Evolutionary conservation across 2,797 vertebrate genomes (phyloP).

Genomic region (Tapera naevia): DNA sequence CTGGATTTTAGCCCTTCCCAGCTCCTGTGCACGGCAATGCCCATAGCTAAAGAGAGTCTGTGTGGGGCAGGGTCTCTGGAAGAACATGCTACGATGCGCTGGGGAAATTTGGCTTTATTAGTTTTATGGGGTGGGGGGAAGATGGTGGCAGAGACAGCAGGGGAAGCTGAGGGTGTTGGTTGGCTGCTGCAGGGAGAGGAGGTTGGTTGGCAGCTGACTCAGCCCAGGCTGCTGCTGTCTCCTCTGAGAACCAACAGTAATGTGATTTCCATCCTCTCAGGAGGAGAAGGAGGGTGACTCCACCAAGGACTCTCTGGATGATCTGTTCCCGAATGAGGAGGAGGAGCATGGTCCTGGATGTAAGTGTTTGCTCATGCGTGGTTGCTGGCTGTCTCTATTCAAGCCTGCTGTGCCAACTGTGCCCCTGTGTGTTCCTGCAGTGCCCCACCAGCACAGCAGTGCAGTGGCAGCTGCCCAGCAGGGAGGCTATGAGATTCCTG

Average conservation of each 20-base stretch:
- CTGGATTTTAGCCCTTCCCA: not conserved
- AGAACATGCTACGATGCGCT: not conserved
- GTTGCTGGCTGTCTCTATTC: not conserved
- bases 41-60: not conserved
- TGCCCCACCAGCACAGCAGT: constrained; percentile 90
- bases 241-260: not conserved
- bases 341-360: constrained; percentile 91
- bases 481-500: constrained; percentile 96
- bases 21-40: not conserved
- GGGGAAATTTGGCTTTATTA: not conserved
- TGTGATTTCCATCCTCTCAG: constrained; percentile 68
- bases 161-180: not conserved
- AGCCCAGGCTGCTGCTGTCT: not conserved
- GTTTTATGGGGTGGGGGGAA: not conserved
- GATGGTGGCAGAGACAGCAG: not conserved
- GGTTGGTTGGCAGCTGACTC: not conserved
- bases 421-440: not conserved
- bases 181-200: not conserved
- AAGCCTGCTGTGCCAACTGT: not conserved
- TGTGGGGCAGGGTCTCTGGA: not conserved
- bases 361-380: constrained; percentile 68
- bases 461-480: constrained; percentile 92
- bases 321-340: constrained; percentile 96
- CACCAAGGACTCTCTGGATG: constrained; percentile 92
- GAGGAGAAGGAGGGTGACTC: constrained; percentile 94